Conservation (phyloP, 2,113 vertebrate species). For the Toxotes jaculatrix region DNA sequence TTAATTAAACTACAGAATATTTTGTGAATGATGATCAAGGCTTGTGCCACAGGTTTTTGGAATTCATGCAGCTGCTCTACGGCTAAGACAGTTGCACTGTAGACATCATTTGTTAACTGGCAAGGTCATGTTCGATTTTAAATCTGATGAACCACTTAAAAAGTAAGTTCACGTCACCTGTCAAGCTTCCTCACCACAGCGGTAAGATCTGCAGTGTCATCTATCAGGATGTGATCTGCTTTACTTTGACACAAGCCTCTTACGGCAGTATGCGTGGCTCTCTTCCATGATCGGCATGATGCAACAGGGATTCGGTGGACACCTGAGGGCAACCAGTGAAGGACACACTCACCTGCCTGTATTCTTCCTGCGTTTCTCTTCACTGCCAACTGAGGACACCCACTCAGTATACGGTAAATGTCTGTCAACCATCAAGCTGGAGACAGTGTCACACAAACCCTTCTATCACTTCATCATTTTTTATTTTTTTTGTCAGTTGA, state of each 20-base stretch:
- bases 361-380: background rate
- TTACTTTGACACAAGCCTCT: slow-evolving; percentile 70
- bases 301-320: slow-evolving; percentile 64
- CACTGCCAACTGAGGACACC: background rate
- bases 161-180: background rate
- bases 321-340: slow-evolving; percentile 20
- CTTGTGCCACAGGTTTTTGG: background rate
- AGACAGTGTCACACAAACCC: background rate
- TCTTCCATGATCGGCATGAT: slow-evolving; percentile 46
- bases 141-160: background rate
- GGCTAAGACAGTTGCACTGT: background rate
- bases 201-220: slow-evolving; percentile 64
- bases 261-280: slow-evolving; percentile 44
- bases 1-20: background rate
- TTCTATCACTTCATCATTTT: too few relatives aligned
- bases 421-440: background rate
- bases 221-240: slow-evolving; percentile 51
- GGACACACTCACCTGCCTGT: slow-evolving; percentile 31
- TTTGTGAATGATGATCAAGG: background rate
- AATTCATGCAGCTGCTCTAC: background rate
- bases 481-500: background rate
- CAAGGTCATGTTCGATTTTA: background rate
- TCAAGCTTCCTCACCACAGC: slow-evolving; percentile 3
- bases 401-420: background rate
- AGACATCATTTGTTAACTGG: background rate